Evolutionary conservation across 2,888 invertebrate genomes (phyloP).

Genomic region (Coronaproctus castanopsis): DNA sequence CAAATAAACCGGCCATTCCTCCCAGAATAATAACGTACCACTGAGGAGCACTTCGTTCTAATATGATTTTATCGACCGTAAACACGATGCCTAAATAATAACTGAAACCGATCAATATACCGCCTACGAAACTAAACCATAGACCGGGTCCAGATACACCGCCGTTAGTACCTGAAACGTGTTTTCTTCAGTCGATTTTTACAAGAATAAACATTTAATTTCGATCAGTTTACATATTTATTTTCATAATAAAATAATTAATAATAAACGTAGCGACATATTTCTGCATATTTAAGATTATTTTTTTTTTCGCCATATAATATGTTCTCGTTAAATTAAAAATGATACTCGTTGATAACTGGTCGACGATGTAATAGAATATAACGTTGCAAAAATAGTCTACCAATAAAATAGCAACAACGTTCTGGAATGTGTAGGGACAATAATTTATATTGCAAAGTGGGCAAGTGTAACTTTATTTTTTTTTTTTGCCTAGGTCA

Average conservation of each 20-base stretch:
- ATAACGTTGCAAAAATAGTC: too few species aligned
- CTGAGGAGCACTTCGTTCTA: conserved; percentile 43
- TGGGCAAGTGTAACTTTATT: too few species aligned
- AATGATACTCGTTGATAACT: too few species aligned
- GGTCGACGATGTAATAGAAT: too few species aligned
- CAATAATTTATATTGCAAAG: too few species aligned
- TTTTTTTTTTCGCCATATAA: neutral
- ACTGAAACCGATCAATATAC: conserved; percentile 44
- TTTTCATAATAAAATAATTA: too few species aligned
- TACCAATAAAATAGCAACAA: too few species aligned
- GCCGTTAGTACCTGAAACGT: conserved; percentile 56
- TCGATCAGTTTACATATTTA: too few species aligned
- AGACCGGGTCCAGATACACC: conserved; percentile 43
- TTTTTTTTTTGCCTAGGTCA: too few species aligned
- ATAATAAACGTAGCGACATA: too few species aligned
- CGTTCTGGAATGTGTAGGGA: too few species aligned
- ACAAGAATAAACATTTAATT: neutral
- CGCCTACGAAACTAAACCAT: conserved; percentile 41
- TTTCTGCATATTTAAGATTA: neutral
- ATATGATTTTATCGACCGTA: conserved; percentile 35
- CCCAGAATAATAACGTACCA: conserved; percentile 59
- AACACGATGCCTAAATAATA: conserved; percentile 47
- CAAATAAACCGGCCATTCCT: conserved; percentile 50
- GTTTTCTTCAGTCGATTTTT: neutral
- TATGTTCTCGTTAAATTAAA: too few species aligned